Evolutionary conservation across 2,888 invertebrate species (phyloP), one percentile per base, ranked within the genome.

Genomic region (Eledona agricola): DNA sequence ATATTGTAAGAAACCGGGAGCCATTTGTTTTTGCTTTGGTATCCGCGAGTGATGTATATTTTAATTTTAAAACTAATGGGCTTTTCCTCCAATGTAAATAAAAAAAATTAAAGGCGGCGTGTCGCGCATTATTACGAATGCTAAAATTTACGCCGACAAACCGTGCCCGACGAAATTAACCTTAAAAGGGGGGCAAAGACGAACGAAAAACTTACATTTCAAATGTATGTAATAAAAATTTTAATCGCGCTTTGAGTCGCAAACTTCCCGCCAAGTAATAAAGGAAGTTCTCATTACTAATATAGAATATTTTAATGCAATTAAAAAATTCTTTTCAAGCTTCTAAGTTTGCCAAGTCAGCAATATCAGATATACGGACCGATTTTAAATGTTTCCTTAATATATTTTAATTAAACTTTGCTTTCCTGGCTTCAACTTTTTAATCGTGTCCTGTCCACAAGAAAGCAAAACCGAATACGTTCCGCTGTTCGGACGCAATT

Each of bases 41-140:
- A 69, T 69, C 63, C 68, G 65, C 62, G 66, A 69, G 72, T 74
- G 73, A 73, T 74, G 74, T 74, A 74, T 74, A 74, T 74, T 74
- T 74, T 74, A 73, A 74, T 74, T 74, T 74, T 71, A 71, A 72
- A 73, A 73, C 73, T 74, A 74, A 73, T 72, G 73, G 72, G 63
- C 64, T 66, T 68, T 70, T 66, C 70, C 69, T 69, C 64, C 69
- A 66, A 70, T 72, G 71, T 70, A 68, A 72, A 72, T 72, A 71
- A 71, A 72, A 72, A n/a, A 72, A 72, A 67, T 69, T 65, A 66
- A 69, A 69, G 54, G 62, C 60, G 60, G 56, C 29, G 19, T 28
- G 62, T 61, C 55, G 63, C 59, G 58, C 61, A 62, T 65, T 65
- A 69, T 67, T 64, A 63, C 64, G 64, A 69, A 66, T 64, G 64